Evolutionary conservation across 2,888 invertebrate genomes (phyloP).

Genomic region (Neocrepidodera transversa): DNA sequence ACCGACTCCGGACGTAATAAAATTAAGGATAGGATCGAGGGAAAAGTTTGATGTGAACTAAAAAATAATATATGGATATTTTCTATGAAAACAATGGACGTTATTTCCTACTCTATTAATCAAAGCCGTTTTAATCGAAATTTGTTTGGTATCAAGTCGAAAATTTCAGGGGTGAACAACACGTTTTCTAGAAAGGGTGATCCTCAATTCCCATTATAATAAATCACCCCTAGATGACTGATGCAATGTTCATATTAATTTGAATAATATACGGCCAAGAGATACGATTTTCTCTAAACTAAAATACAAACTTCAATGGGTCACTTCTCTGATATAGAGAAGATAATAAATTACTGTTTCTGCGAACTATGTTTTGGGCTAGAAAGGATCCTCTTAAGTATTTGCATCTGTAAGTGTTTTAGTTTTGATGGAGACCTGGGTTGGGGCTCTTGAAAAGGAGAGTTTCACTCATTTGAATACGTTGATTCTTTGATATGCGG

Average conservation of each 20-base stretch:
- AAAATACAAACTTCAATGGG: slow-evolving; percentile 26
- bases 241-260: slow-evolving; percentile 39
- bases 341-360: slow-evolving; percentile 22
- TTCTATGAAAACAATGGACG: slow-evolving; percentile 20
- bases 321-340: slow-evolving; percentile 13
- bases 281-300: slow-evolving; percentile 12
- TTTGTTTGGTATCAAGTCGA: slow-evolving; percentile 42
- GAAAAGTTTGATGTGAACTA: too few species aligned
- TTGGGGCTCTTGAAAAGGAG: slow-evolving; percentile 3
- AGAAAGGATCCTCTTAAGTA: slow-evolving; percentile 15
- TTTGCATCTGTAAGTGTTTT: slow-evolving; percentile 27
- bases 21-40: neutral
- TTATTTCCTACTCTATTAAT: slow-evolving; percentile 38
- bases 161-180: too few species aligned
- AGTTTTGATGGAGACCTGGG: slow-evolving; percentile 6
- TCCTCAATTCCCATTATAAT: slow-evolving; percentile 37
- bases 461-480: slow-evolving; percentile 21
- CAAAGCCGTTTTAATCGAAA: slow-evolving; percentile 42
- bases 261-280: slow-evolving; percentile 31
- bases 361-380: neutral
- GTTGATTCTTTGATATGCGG: too few species aligned
- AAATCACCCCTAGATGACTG: slow-evolving; percentile 39
- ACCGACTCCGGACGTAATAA: slow-evolving; percentile 13
- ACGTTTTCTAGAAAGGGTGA: slow-evolving; percentile 40
- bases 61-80: too few species aligned